These are phyloP conservation scores for Galago senegalensis DNA, from an alignment of 2,797 vertebrate genomes.

Conservation along the genomic window DNA sequence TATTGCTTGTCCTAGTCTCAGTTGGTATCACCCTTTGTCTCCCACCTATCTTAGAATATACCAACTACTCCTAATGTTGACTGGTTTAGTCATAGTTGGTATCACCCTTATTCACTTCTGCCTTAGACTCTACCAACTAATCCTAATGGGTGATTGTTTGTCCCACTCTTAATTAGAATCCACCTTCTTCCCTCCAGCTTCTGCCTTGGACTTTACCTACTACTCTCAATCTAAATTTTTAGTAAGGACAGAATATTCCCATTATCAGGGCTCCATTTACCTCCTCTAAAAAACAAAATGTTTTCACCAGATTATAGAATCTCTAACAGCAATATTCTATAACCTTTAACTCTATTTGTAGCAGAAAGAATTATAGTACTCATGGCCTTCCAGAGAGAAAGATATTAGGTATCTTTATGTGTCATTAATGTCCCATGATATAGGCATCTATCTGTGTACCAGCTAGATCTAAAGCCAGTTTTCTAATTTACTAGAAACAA, in stretches of 20 bases:
- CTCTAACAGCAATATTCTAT: background rate
- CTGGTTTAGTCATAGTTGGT: too few relatives aligned
- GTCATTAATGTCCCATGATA: background rate
- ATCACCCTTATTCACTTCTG: too few relatives aligned
- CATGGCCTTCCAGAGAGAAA: background rate
- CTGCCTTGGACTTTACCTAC: too few relatives aligned
- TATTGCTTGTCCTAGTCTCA: too few relatives aligned
- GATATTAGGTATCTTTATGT: background rate
- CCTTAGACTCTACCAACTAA: too few relatives aligned
- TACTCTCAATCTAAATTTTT: too few relatives aligned
- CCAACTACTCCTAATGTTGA: too few relatives aligned
- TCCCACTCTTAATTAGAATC: too few relatives aligned
- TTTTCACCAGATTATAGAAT: background rate
- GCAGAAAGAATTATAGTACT: background rate
- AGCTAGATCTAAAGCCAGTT: background rate
- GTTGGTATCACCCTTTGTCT: too few relatives aligned
- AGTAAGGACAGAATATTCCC: background rate
- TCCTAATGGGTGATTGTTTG: too few relatives aligned
- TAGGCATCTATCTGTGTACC: background rate
- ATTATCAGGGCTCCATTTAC: background rate
- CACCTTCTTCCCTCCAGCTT: too few relatives aligned
- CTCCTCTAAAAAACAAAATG: background rate
- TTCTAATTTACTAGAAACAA: slow-evolving; percentile 30
- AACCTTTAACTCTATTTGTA: slow-evolving; percentile 8
- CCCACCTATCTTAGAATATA: too few relatives aligned